A percentile compares a stretch with the other conserved stretches of the same genome.
Conservation (phyloP, 1,140 invertebrate species). For the Drosophila jambulina region DNA sequence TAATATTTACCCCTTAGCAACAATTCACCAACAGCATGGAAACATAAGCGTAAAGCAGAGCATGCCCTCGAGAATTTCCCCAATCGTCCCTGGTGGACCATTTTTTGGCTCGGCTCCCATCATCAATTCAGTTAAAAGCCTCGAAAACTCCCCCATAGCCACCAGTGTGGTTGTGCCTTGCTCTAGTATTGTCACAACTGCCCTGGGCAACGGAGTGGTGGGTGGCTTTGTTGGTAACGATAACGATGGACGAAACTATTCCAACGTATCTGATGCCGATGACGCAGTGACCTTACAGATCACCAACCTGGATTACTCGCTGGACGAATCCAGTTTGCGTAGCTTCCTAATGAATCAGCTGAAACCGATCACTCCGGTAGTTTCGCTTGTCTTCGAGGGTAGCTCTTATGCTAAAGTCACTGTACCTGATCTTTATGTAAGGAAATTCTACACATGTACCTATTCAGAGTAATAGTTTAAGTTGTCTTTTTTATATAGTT, state of each 20-base stretch:
- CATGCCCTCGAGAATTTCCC: not conserved
- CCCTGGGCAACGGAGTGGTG: not conserved
- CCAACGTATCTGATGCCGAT: slow-evolving; percentile 41
- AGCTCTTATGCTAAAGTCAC: slow-evolving; percentile 81
- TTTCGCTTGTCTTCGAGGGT: slow-evolving; percentile 79
- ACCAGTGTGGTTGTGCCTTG: slow-evolving; percentile 8
- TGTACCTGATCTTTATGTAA: slow-evolving; percentile 82
- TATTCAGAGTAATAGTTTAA: not conserved
- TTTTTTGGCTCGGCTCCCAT: not conserved
- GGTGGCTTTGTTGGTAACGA: slow-evolving; percentile 5
- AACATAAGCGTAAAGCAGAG: not conserved
- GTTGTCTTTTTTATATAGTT: slow-evolving; percentile 44
- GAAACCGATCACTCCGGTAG: slow-evolving; percentile 81
- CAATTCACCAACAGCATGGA: not conserved
- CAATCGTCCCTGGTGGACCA: not conserved
- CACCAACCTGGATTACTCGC: slow-evolving; percentile 82
- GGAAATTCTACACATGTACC: slow-evolving; percentile 1
- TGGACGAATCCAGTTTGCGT: slow-evolving; percentile 75
- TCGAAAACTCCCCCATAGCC: not conserved
- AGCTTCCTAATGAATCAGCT: slow-evolving; percentile 77
- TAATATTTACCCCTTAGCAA: not conserved
- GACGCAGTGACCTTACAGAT: slow-evolving; percentile 80
- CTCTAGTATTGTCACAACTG: slow-evolving; percentile 1
- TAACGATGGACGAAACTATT: slow-evolving; percentile 11
- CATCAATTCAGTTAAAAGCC: not conserved